Evolutionary conservation across 1,140 invertebrate species (phyloP).

Genomic region (Drosophila repletoides): DNA sequence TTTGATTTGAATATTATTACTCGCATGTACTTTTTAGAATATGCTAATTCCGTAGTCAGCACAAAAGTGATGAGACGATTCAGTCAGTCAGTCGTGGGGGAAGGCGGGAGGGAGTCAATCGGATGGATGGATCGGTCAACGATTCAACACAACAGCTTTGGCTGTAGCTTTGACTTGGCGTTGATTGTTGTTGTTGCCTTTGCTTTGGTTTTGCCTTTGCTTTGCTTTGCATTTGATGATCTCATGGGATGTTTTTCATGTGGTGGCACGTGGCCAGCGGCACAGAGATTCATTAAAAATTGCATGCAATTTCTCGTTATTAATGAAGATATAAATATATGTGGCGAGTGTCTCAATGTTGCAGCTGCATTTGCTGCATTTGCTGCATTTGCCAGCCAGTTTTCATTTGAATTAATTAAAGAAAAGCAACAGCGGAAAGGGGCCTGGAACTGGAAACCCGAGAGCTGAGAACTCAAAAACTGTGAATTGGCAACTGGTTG

Average conservation of each 20-base stretch:
- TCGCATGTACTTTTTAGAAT: background rate
- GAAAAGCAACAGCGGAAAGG: conserved; percentile 22
- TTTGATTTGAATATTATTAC: too few species aligned
- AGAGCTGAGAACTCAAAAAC: too few species aligned
- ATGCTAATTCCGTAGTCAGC: conserved; percentile 13
- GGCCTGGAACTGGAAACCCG: conserved; percentile 20
- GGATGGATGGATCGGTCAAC: conserved; percentile 16
- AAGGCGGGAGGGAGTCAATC: too few species aligned
- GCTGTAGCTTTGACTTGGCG: background rate
- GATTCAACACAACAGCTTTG: too few species aligned
- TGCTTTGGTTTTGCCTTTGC: too few species aligned
- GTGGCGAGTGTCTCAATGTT: background rate
- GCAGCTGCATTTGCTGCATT: conserved; percentile 23
- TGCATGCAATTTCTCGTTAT: background rate
- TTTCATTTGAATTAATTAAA: conserved; percentile 55
- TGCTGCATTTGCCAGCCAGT: too few species aligned
- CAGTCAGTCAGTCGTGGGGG: too few species aligned
- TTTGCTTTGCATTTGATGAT: too few species aligned
- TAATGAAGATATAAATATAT: conserved; percentile 24
- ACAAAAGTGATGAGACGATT: conserved; percentile 4
- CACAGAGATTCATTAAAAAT: conserved; percentile 10
- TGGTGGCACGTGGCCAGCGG: conserved; percentile 26
- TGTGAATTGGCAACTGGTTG: too few species aligned
- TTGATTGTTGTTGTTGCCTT: background rate
- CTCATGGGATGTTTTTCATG: conserved; percentile 15